phyloP scores from a whole-genome alignment of 2,797 vertebrate species.

The Rhynchonycteris naso region DNA sequence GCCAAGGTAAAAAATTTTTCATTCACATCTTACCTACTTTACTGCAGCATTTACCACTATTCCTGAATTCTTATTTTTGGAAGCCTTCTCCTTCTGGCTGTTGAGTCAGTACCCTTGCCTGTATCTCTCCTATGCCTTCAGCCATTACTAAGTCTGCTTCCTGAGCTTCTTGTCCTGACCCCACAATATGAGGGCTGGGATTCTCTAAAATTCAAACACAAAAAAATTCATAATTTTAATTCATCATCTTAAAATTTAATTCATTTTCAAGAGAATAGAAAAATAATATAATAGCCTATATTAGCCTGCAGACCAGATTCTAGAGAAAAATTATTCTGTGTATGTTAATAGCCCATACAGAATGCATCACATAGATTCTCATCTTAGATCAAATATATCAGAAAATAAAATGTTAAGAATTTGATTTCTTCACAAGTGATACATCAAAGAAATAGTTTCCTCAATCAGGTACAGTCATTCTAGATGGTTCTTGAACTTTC shows the following conservation, averaged over 20 bases:
- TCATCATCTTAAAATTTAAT: neutral
- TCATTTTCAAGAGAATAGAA: neutral
- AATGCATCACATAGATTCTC: neutral
- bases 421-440: conserved; percentile 13
- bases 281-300: neutral
- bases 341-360: neutral
- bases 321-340: neutral
- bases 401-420: conserved; percentile 44
- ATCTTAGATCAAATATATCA: conserved; percentile 4
- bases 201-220: neutral
- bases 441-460: neutral
- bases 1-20: neutral
- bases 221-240: neutral
- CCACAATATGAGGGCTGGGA: neutral
- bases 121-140: too few species aligned
- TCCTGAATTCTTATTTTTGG: neutral
- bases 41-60: neutral
- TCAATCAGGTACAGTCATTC: neutral
- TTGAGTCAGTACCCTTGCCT: neutral
- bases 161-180: neutral
- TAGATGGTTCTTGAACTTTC: conserved; percentile 21
- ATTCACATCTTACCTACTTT: neutral
- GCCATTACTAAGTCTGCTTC: neutral
- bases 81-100: neutral
- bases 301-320: neutral